These are phyloP conservation scores for Hirtodrosophila confusa DNA, from an alignment of 2,888 invertebrate genomes.

Conservation along the genomic window DNA sequence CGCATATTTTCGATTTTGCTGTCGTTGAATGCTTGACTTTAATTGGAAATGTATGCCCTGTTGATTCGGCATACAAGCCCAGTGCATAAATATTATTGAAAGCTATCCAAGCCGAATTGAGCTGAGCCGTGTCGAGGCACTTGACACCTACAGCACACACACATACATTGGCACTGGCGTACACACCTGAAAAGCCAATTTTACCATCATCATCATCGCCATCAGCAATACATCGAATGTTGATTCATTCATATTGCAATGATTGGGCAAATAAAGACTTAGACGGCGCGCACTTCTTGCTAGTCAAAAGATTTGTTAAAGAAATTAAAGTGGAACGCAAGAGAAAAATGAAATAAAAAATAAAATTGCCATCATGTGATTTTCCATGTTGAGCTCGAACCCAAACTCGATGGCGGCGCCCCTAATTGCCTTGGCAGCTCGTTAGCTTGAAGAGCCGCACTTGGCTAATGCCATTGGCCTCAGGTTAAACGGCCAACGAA, in stretches of 20 bases:
- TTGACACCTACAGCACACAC: slow-evolving; percentile 53
- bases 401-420: slow-evolving; percentile 13
- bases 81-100: slow-evolving; percentile 77
- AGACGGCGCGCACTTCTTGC: slow-evolving; percentile 43
- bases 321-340: slow-evolving; percentile 8
- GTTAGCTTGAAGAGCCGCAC: slow-evolving; percentile 59
- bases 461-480: slow-evolving; percentile 66
- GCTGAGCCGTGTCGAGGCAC: slow-evolving; percentile 49
- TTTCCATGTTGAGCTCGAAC: slow-evolving; percentile 33
- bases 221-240: slow-evolving; percentile 42
- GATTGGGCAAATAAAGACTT: slow-evolving; percentile 50
- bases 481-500: slow-evolving; percentile 47
- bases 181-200: slow-evolving; percentile 55
- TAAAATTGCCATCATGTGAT: slow-evolving; percentile 38
- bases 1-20: slow-evolving; percentile 46
- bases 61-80: slow-evolving; percentile 59
- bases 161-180: not conserved
- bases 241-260: slow-evolving; percentile 63
- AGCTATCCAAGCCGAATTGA: slow-evolving; percentile 48
- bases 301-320: slow-evolving; percentile 34
- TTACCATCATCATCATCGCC: slow-evolving; percentile 20
- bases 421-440: slow-evolving; percentile 75
- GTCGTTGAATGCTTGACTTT: slow-evolving; percentile 74
- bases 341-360: slow-evolving; percentile 8
- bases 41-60: slow-evolving; percentile 76